Base-by-base conservation (phyloP, 2,888 invertebrate genomes). In the Standfussiana lucernea region DNA sequence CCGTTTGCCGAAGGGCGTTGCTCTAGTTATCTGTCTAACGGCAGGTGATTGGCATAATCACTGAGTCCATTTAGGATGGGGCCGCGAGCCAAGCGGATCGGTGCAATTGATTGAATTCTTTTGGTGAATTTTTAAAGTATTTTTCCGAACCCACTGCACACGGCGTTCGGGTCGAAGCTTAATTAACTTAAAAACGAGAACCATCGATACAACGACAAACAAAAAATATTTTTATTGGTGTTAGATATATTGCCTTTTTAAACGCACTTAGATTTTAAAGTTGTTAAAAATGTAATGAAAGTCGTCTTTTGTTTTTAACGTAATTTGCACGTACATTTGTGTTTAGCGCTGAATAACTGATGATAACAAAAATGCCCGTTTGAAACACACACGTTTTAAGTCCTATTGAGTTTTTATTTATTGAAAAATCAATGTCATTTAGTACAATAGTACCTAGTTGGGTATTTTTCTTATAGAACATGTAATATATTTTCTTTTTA, bases 1-100 rank as follows among this genome's bases (percentile, higher is more conserved):
- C 77, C 75, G 62, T 78, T 88, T 75, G 28, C 75, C 72, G 40
- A 72, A 89, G 77, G 84, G 77, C 70, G 21, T 37, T 45, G 56
- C 77, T 76, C 72, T 87, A 77, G 82, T 89, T 87, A 88, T 89
- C 89, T 84, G 80, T 77, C 77, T 83, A 88, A 89, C 80, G 86
- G 71, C 79, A 82, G 86, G 86, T 88, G 88, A 88, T 88, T 88
- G 88, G 84, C 84, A 84, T 88, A 88, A 88, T 88, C 82, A 82
- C 88, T 64, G 61, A 62, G 53, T 66, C 84, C 69, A 83, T 88
- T 87, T 79, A 72, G 79, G 62, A 62, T 66, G 61, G 15, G 65
- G 78, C 64, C 56, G 61, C 32, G 50, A 78, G 59, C 56, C 74
- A 24, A 13, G 73, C 53, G 69, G n/a, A 72, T 72, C 40, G n/a